Evolutionary conservation across 2,797 vertebrate species (phyloP).

Genomic region (Hemibagrus guttatus): DNA sequence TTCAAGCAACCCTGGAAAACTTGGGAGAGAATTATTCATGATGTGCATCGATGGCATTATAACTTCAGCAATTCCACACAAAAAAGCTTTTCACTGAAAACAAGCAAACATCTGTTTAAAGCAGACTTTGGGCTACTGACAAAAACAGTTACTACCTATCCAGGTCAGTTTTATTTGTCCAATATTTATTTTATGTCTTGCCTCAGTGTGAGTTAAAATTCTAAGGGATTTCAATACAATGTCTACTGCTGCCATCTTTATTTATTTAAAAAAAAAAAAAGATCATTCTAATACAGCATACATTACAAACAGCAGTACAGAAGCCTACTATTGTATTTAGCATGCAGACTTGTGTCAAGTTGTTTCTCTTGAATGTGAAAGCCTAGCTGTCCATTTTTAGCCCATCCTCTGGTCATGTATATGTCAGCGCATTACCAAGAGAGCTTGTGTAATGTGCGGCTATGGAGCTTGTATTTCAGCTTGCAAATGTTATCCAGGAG

Average conservation of each 20-base stretch:
- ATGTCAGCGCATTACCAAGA: conserved; percentile 67
- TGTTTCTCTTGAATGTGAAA: conserved; percentile 47
- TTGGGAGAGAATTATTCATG: conserved; percentile 51
- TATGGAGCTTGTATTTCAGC: conserved; percentile 61
- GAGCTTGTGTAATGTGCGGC: conserved; percentile 60
- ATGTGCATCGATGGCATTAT: conserved; percentile 58
- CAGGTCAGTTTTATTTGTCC: conserved; percentile 15
- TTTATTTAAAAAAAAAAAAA: neutral
- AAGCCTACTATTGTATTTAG: neutral
- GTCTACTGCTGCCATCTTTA: neutral
- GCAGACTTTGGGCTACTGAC: neutral
- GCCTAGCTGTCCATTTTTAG: conserved; percentile 67
- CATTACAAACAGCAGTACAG: neutral
- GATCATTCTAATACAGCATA: neutral
- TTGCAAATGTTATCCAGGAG: conserved; percentile 34
- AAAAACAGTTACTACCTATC: conserved; percentile 34
- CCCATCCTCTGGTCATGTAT: conserved; percentile 51
- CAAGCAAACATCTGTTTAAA: conserved; percentile 34
- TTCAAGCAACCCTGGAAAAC: conserved; percentile 61
- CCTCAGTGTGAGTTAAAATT: neutral
- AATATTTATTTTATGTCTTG: conserved; percentile 14
- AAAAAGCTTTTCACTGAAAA: conserved; percentile 35
- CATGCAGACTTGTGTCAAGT: neutral
- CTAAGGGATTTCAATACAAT: neutral
- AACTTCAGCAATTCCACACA: conserved; percentile 57